Evolutionary conservation across 2,888 invertebrate genomes (phyloP).

Genomic region (Microdon myrmicae): DNA sequence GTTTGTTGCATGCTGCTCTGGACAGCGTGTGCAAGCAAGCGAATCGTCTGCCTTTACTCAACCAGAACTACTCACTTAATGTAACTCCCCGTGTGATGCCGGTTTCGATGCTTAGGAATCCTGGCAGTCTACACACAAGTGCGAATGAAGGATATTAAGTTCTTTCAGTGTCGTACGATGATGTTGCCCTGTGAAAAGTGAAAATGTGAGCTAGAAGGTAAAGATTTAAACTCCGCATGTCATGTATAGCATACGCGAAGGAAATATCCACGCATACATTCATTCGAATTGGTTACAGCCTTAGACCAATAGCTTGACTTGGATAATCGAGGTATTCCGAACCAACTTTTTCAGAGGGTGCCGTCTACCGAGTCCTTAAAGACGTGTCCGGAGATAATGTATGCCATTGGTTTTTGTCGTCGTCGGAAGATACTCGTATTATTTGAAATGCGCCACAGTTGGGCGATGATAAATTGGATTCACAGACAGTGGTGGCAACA

Average conservation of each 20-base stretch:
- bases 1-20: conserved; percentile 32
- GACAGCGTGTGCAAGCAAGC: conserved; percentile 19
- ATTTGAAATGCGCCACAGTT: conserved; percentile 48
- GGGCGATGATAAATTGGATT: conserved; percentile 52
- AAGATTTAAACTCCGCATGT: conserved; percentile 37
- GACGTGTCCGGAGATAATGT: conserved; percentile 51
- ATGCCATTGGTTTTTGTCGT: conserved; percentile 42
- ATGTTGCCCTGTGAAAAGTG: conserved; percentile 49
- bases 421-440: conserved; percentile 28
- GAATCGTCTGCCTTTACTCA: conserved; percentile 38
- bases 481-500: conserved; percentile 5
- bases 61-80: conserved; percentile 49
- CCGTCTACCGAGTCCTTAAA: conserved; percentile 45
- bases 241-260: conserved; percentile 17
- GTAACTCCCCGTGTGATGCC: conserved; percentile 7
- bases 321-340: too few species aligned
- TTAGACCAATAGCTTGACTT: too few species aligned
- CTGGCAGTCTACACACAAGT: conserved; percentile 22
- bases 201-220: conserved; percentile 49
- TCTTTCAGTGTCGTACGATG: conserved; percentile 48
- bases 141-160: conserved; percentile 15
- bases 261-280: not conserved
- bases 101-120: conserved; percentile 25
- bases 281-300: too few species aligned
- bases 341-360: too few species aligned